A percentile compares a stretch with the other conserved stretches of the same genome.
phyloP scores from a whole-genome alignment of 1,140 invertebrate species.

The Cyrtorhinus lividipennis region DNA sequence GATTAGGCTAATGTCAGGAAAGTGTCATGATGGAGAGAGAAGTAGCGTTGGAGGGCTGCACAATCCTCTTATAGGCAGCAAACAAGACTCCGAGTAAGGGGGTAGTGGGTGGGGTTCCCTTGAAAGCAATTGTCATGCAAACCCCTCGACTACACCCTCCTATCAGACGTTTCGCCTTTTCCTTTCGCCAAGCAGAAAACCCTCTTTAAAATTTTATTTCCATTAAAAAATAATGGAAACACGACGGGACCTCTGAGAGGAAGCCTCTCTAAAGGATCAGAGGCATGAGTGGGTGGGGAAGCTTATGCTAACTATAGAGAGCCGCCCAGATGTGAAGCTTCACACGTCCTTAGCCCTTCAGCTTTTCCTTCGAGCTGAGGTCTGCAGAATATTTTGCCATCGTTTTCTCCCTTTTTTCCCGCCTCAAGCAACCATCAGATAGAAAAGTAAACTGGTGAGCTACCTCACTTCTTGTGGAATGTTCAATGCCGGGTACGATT shows the following conservation, averaged over 20 bases:
- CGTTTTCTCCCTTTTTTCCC: too few relatives aligned
- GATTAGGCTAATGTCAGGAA: conserved; percentile 13
- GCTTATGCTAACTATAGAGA: conserved; percentile 17
- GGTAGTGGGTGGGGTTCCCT: too few relatives aligned
- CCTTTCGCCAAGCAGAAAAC: not conserved
- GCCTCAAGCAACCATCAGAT: too few relatives aligned
- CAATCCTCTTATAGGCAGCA: conserved; percentile 13
- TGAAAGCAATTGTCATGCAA: conserved; percentile 21
- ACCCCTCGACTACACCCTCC: conserved; percentile 7
- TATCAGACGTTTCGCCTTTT: not conserved
- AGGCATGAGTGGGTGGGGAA: not conserved
- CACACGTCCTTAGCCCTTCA: conserved; percentile 12
- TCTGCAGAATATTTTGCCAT: too few relatives aligned
- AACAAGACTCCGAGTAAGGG: too few relatives aligned
- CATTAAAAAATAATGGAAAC: conserved; percentile 22
- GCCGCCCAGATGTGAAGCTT: conserved; percentile 8
- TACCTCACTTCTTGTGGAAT: too few relatives aligned
- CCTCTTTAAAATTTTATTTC: conserved; percentile 22
- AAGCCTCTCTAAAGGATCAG: conserved; percentile 3
- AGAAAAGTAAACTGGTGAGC: too few relatives aligned
- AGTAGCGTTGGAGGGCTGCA: not conserved
- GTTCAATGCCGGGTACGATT: too few relatives aligned
- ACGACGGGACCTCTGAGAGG: conserved; percentile 10
- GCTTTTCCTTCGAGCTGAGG: too few relatives aligned
- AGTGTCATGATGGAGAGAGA: too few relatives aligned